Conservation (phyloP, 2,888 invertebrate species). For the Dicyrtoma fusca region DNA sequence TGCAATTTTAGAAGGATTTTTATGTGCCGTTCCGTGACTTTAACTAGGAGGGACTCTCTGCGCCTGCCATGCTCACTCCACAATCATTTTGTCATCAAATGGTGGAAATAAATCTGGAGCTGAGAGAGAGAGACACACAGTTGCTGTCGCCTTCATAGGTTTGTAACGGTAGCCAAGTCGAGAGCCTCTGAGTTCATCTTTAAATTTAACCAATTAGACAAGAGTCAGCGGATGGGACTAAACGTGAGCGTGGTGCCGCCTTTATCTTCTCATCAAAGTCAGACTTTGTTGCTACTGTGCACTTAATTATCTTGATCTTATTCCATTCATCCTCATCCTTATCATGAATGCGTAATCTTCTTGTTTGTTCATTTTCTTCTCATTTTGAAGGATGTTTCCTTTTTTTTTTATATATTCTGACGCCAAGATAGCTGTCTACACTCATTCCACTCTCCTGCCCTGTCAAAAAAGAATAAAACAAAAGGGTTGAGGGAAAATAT, state of each 20-base stretch:
- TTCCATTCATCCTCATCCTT: slow-evolving; percentile 4
- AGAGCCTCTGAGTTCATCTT: slow-evolving; percentile 2
- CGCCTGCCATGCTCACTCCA: neutral
- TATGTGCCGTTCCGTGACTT: slow-evolving; percentile 17
- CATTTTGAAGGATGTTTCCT: slow-evolving; percentile 1
- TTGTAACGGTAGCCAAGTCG: neutral
- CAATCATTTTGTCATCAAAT: slow-evolving; percentile 22
- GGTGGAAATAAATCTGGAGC: slow-evolving; percentile 16
- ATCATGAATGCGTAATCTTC: neutral
- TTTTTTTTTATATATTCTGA: no score
- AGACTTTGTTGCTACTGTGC: slow-evolving; percentile 3
- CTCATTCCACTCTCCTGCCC: no score
- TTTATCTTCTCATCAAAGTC: slow-evolving; percentile 31
- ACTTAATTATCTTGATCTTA: slow-evolving; percentile 10
- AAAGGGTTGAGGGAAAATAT: no score
- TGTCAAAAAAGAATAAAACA: no score
- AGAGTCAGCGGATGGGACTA: slow-evolving; percentile 2
- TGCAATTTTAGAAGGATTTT: slow-evolving; percentile 11
- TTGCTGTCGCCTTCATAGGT: neutral
- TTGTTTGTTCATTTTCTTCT: neutral
- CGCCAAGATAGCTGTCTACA: no score
- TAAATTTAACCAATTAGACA: slow-evolving; percentile 18
- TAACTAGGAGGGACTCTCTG: slow-evolving; percentile 14
- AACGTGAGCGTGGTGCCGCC: slow-evolving; percentile 19
- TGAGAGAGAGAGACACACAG: no score